Percentiles rank a stretch among this genome's conserved stretches.
phyloP scores from a whole-genome alignment of 2,113 vertebrate genomes.

The Polypterus senegalus region DNA sequence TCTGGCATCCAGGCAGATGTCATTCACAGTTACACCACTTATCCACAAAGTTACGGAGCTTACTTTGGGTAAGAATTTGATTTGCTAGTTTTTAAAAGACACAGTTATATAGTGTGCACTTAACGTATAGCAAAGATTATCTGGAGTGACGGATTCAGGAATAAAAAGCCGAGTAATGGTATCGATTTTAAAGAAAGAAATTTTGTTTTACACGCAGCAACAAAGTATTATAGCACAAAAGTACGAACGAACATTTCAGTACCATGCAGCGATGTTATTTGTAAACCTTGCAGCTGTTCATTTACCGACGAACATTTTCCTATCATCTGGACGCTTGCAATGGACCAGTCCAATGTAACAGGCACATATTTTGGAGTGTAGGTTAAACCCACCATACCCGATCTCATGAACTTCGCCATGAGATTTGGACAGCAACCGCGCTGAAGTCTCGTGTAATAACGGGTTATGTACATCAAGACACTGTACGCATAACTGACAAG shows the following conservation, averaged over 20 bases:
- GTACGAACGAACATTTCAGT: background rate
- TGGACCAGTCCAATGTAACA: too few species aligned
- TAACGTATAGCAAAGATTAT: background rate
- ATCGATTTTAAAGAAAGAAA: background rate
- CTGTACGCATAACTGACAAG: too few species aligned
- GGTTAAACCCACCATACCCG: too few species aligned
- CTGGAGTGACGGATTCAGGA: background rate
- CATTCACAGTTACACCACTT: conserved; percentile 26
- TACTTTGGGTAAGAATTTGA: conserved; percentile 40
- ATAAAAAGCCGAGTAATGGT: background rate
- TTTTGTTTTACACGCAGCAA: background rate
- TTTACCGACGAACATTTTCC: too few species aligned
- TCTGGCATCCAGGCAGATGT: conserved; percentile 20
- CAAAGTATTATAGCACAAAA: background rate
- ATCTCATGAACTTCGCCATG: too few species aligned
- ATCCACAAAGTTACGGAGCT: conserved; percentile 19
- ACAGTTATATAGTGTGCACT: background rate
- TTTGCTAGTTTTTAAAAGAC: background rate
- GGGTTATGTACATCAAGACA: too few species aligned
- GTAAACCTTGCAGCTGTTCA: too few species aligned
- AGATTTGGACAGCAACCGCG: too few species aligned
- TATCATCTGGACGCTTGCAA: too few species aligned
- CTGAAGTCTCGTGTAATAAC: too few species aligned
- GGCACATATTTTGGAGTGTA: too few species aligned
- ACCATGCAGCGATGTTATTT: background rate